Evolutionary conservation across 2,888 invertebrate species (phyloP).

Genomic region (Odontomyia ornata): DNA sequence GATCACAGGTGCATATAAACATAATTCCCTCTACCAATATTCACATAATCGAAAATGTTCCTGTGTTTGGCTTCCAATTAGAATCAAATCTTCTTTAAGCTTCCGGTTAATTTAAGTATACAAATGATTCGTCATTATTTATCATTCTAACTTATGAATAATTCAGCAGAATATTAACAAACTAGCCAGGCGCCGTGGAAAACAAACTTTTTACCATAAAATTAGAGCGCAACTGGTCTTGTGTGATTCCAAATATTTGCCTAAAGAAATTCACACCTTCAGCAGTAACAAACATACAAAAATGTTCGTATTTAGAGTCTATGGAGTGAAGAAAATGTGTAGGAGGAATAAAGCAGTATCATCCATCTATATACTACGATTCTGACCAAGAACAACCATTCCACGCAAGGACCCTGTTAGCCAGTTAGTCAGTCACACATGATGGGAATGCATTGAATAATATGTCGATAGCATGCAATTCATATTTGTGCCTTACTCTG

Average conservation of each 20-base stretch:
- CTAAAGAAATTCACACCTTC: slow-evolving; percentile 39
- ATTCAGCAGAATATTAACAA: slow-evolving; percentile 6
- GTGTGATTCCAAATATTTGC: slow-evolving; percentile 23
- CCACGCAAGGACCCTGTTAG: neutral
- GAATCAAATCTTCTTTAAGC: neutral
- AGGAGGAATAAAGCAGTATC: neutral
- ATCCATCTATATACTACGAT: too few relatives aligned
- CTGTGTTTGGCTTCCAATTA: slow-evolving; percentile 29
- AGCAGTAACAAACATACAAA: neutral
- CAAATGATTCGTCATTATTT: neutral
- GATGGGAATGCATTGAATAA: neutral
- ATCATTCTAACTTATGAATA: slow-evolving; percentile 16
- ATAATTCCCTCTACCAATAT: too few relatives aligned
- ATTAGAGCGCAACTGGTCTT: slow-evolving; percentile 39
- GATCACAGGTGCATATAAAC: too few relatives aligned
- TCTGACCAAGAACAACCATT: too few relatives aligned
- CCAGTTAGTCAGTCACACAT: neutral
- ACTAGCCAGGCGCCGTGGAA: slow-evolving; percentile 17
- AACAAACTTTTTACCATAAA: neutral
- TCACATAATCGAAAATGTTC: too few relatives aligned
- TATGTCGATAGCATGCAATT: neutral
- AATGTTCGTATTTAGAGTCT: neutral
- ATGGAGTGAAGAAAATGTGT: neutral
- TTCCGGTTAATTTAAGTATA: slow-evolving; percentile 21
- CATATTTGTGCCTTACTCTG: neutral